Evolutionary conservation across 2,888 invertebrate species (phyloP).

Genomic region (Cetonia aurata): DNA sequence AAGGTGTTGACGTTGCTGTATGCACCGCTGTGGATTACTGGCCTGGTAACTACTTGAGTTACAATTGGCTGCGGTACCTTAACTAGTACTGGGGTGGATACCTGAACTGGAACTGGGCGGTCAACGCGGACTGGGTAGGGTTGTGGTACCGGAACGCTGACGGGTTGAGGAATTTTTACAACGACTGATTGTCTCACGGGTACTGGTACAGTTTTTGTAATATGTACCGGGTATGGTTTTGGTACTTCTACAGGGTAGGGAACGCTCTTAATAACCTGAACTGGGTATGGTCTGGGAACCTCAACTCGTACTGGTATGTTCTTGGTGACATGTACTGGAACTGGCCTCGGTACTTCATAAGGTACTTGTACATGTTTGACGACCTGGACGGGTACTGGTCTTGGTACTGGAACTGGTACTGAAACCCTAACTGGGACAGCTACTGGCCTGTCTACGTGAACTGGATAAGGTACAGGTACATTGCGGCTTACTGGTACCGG

Average conservation of each 20-base stretch:
- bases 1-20: slow-evolving; percentile 5
- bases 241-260: slow-evolving; percentile 53
- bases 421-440: slow-evolving; percentile 49
- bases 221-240: slow-evolving; percentile 55
- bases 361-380: slow-evolving; percentile 48
- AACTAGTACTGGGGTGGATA: slow-evolving; percentile 52
- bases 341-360: slow-evolving; percentile 45
- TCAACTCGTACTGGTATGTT: slow-evolving; percentile 56
- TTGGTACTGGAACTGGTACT: slow-evolving; percentile 51
- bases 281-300: slow-evolving; percentile 56
- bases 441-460: slow-evolving; percentile 48
- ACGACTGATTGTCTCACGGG: slow-evolving; percentile 46
- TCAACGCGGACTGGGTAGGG: slow-evolving; percentile 59
- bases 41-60: slow-evolving; percentile 1
- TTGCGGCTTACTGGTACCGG: slow-evolving; percentile 54
- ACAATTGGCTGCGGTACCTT: slow-evolving; percentile 54
- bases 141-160: slow-evolving; percentile 54
- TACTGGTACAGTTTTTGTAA: slow-evolving; percentile 51
- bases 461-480: slow-evolving; percentile 46
- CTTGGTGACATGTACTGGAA: slow-evolving; percentile 52
- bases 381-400: slow-evolving; percentile 46
- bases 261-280: slow-evolving; percentile 49
- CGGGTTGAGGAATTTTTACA: slow-evolving; percentile 50
- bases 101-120: slow-evolving; percentile 55
- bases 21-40: slow-evolving; percentile 9